phyloP scores from a whole-genome alignment of 2,797 vertebrate species.

The Geotria australis region DNA sequence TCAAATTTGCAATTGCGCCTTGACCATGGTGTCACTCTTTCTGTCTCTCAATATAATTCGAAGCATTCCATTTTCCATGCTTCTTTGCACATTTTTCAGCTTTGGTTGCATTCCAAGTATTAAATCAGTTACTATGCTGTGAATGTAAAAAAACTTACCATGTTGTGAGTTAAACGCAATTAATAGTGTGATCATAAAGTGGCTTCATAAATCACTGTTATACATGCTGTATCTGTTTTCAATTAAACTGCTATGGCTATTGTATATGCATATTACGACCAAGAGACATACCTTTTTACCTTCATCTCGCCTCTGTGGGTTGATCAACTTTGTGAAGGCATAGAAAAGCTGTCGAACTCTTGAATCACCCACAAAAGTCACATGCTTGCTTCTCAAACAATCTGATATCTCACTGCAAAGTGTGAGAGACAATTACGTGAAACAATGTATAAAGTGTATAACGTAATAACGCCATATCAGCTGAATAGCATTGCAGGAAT shows the following conservation, averaged over 20 bases:
- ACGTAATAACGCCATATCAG: neutral
- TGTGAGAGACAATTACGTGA: neutral
- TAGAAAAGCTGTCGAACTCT: constrained; percentile 76
- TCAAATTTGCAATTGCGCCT: no score
- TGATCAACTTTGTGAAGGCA: constrained; percentile 56
- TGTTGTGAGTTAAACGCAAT: constrained; percentile 1
- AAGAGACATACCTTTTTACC: constrained; percentile 42
- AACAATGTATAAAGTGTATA: neutral
- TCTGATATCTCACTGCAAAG: constrained; percentile 54
- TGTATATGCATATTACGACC: neutral
- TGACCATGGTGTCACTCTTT: no score
- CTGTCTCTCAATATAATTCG: no score
- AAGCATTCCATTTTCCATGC: no score
- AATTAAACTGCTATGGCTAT: neutral
- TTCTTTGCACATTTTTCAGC: no score
- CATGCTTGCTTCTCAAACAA: constrained; percentile 43
- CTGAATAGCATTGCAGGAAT: no score
- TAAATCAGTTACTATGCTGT: neutral
- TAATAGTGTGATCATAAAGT: constrained; percentile 2
- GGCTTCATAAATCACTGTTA: neutral
- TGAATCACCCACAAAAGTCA: constrained; percentile 76
- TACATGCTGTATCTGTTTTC: neutral
- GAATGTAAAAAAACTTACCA: neutral
- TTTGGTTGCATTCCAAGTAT: no score
- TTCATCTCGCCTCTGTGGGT: constrained; percentile 39